Evolutionary conservation across 1,140 invertebrate species (phyloP), one percentile per base, ranked within the genome.

Genomic region (Musca vetustissima): DNA sequence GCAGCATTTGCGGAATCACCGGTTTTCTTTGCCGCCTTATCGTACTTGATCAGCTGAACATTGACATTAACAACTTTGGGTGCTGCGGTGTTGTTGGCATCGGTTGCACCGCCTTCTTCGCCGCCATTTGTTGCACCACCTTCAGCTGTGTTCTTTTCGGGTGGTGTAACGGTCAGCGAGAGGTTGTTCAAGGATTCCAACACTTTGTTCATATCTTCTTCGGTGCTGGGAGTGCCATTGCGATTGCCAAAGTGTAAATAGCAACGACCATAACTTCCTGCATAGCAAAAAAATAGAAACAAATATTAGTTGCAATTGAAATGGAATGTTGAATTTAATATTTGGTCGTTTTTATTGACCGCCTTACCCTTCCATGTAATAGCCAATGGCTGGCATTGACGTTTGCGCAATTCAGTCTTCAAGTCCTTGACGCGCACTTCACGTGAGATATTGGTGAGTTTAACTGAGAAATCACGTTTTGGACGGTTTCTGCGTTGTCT

Each of bases 181-280:
- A 74, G 84, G 74, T 77, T 85, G 71, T 86, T 83, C n/a, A 88
- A 75, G 69, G 85, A 85, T 43, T 85, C 84, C 48, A 88, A 80
- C 21, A 88, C 85, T 43, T 85, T 85, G 68, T 88, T 85, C 24
- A 88, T 82, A 57, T 85, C 83, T 49, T 84, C 81, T 24, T 78
- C 77, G 22, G 75, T 74, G 17, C 79, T 82, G n/a, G 80, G 77
- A n/a, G 73, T 75, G 17, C 78, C 76, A 55, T 80, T 81, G 13
- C 85, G 76, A 75, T 88, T 89, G 25, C 83, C 84, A 72, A 89
- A 89, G 73, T 89, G 87, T 55, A 89, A 81, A 70, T 85, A 87
- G 73, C 88, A 89, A 70, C 86, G 85, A 19, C 88, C 88, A 68
- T 83, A 83, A 8, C 87, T 86, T 68, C 85, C 84, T 81, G 32